These are phyloP conservation scores for Eupeodes corollae DNA, from an alignment of 1,140 invertebrate species.

Conservation along the genomic window DNA sequence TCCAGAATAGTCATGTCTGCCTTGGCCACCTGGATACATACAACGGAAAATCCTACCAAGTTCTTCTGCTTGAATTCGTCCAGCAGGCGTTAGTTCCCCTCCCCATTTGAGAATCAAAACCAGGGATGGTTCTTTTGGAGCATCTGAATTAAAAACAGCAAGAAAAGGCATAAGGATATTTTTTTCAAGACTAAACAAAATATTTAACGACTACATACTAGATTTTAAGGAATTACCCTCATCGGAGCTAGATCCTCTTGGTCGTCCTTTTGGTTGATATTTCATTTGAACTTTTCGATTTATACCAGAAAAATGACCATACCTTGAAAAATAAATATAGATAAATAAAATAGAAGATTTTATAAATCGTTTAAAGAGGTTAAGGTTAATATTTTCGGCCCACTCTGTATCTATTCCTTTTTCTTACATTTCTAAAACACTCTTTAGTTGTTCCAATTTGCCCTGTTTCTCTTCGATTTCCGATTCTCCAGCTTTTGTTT, in stretches of 20 bases:
- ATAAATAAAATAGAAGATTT: neutral
- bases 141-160: conserved; percentile 46
- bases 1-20: conserved; percentile 57
- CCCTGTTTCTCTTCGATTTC: conserved; percentile 95
- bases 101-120: conserved; percentile 98
- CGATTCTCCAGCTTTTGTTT: conserved; percentile 67
- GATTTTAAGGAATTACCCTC: conserved; percentile 61
- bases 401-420: neutral
- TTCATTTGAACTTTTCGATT: conserved; percentile 99
- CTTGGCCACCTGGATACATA: conserved; percentile 92
- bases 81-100: conserved; percentile 96
- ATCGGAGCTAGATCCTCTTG: conserved; percentile 86
- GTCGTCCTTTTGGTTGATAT: conserved; percentile 91
- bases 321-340: conserved; percentile 49
- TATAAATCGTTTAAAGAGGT: neutral
- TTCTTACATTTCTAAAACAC: conserved; percentile 93
- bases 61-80: conserved; percentile 93
- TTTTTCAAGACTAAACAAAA: neutral
- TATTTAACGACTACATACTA: conserved; percentile 11
- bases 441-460: conserved; percentile 94
- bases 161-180: neutral
- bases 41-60: conserved; percentile 95
- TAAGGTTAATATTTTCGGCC: neutral
- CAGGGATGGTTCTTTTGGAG: conserved; percentile 73
- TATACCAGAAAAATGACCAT: conserved; percentile 99